Base-by-base conservation (phyloP, 1,140 invertebrate genomes). In the Ectropis grisescens region DNA sequence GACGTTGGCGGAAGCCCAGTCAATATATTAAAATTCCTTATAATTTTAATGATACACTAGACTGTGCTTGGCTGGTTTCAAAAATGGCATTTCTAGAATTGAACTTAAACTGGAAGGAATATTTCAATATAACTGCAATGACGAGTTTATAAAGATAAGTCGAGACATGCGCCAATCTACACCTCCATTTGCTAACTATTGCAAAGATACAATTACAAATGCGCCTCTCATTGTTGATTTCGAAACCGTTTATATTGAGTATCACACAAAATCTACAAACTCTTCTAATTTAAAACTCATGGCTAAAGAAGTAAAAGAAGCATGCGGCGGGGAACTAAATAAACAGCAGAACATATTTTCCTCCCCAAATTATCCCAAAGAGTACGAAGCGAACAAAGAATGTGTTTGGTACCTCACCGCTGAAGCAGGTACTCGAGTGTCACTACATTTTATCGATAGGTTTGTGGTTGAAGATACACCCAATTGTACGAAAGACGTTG, bases 401-500 rank as follows among this genome's bases (percentile, higher is more conserved):
- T 96, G 93, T 65, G 60, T 85, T 0, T 95, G 93, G 93, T 87
- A 89, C 56, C 86, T 95, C 32, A 64, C 70, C 24, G 79, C 85
- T 0, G 74, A 86, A 1, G 34, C 74, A 35, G 93, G 93, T 5
- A 92, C 88, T 49, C 85, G 87, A 47, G 68, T 95, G n/a, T 85
- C 85, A 1, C 58, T 94, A 6, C 51, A 75, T 1, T 95, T 96
- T 61, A 39, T 84, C 1, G 84, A 86, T 1, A 75, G 93, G 39
- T 96, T 95, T 69, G 86, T 87, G 42, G 66, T 96, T 9, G 92
- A 96, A 83, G 83, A 85, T 10, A 88, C 84, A 38, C n/a, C 41
- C 0, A 86, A 88, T 48, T 98, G 95, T 59, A 78, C 69, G 1
- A 93, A 93, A 66, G 95, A 98, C 82, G 95, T 85, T 68, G 30